phyloP scores from a whole-genome alignment of 2,888 invertebrate species.

The Clanis bilineata region DNA sequence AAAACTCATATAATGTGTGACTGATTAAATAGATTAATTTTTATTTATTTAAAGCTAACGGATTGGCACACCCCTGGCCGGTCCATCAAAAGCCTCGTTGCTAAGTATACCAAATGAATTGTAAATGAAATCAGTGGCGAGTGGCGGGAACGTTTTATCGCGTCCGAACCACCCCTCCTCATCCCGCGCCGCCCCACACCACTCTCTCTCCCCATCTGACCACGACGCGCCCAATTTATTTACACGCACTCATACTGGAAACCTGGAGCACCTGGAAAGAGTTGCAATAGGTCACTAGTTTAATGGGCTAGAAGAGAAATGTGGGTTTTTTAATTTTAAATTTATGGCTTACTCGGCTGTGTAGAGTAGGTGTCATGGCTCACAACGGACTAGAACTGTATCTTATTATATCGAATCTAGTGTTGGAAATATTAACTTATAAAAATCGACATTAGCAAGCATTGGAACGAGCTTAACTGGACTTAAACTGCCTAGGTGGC shows the following conservation, averaged over 20 bases:
- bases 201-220: background rate
- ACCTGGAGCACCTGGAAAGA: constrained; percentile 2
- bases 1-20: no score
- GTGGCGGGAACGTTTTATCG: constrained; percentile 62
- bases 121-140: constrained; percentile 79
- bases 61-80: constrained; percentile 45
- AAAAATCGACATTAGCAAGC: no score
- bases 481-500: no score
- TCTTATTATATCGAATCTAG: background rate
- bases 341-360: background rate
- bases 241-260: background rate
- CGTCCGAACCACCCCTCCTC: constrained; percentile 2
- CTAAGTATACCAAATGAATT: constrained; percentile 79
- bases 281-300: constrained; percentile 6
- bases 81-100: constrained; percentile 59
- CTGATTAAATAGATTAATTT: no score
- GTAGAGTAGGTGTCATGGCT: background rate
- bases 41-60: background rate
- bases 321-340: background rate
- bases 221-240: constrained; percentile 5
- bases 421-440: no score
- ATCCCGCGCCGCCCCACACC: background rate
- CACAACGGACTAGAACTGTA: background rate
- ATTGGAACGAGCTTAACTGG: no score
- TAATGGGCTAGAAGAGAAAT: background rate